phyloP scores from a whole-genome alignment of 2,888 invertebrate species.

The Ophion slaviceki region DNA sequence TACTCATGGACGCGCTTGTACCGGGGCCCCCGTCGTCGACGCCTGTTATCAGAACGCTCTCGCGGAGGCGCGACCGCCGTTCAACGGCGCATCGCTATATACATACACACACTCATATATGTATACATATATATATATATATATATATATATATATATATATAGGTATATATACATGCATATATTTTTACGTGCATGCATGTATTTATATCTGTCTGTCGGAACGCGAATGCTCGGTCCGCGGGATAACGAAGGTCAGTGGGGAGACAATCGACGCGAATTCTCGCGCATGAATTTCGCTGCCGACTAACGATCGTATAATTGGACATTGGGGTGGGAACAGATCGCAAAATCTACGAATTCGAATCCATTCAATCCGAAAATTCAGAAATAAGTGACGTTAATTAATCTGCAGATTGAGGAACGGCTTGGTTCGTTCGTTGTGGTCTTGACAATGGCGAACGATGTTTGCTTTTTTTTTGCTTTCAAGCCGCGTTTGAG shows the following conservation, averaged over 20 bases:
- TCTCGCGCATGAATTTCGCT: not conserved
- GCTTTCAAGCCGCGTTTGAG: too few relatives aligned
- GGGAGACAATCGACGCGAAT: constrained; percentile 9
- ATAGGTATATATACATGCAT: not conserved
- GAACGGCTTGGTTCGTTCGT: too few relatives aligned
- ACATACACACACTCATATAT: not conserved
- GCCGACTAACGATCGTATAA: not conserved
- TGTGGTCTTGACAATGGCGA: too few relatives aligned
- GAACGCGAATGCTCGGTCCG: not conserved
- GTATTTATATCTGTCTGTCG: not conserved
- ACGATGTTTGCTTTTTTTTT: too few relatives aligned
- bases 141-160: not conserved
- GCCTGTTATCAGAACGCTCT: constrained; percentile 63
- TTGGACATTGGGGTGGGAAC: not conserved
- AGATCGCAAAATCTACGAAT: not conserved
- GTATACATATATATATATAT: not conserved
- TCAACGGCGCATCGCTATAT: constrained; percentile 41
- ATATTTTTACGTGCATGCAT: not conserved
- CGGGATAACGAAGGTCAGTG: constrained; percentile 34
- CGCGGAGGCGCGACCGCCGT: constrained; percentile 67
- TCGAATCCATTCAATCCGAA: too few relatives aligned
- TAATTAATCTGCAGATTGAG: too few relatives aligned
- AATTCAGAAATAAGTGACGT: too few relatives aligned
- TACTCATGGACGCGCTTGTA: constrained; percentile 31
- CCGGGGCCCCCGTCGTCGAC: constrained; percentile 49